Evolutionary conservation across 1,140 invertebrate species (phyloP).

Genomic region (Hyposmocoma kahamanoa): DNA sequence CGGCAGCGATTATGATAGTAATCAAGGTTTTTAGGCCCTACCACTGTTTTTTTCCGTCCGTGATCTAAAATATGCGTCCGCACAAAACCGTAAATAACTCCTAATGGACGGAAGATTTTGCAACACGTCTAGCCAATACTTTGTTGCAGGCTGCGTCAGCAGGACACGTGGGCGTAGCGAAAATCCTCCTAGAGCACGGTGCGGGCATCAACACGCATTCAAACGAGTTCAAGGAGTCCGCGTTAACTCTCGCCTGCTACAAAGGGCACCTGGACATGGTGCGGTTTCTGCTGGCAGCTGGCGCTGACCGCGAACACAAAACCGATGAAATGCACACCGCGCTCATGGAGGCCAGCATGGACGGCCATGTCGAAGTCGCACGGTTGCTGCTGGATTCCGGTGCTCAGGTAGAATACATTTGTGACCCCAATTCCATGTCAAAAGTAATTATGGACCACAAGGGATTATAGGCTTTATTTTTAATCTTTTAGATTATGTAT

Average conservation of each 20-base stretch:
- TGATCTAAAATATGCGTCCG: too few species aligned
- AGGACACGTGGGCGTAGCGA: constrained; percentile 95
- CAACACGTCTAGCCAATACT: too few species aligned
- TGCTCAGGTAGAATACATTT: too few species aligned
- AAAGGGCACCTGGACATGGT: constrained; percentile 99
- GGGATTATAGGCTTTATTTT: too few species aligned
- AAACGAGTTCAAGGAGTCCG: constrained; percentile 98
- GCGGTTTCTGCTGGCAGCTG: constrained; percentile 93
- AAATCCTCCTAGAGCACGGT: constrained; percentile 92
- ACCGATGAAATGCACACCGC: constrained; percentile 99
- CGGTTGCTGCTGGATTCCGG: constrained; percentile 95
- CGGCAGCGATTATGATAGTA: too few species aligned
- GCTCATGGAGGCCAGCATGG: constrained; percentile 99
- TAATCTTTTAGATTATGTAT: too few species aligned
- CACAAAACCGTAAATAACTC: too few species aligned
- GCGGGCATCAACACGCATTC: constrained; percentile 99
- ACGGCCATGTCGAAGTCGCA: constrained; percentile 98
- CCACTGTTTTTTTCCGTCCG: too few species aligned
- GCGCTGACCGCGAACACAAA: constrained; percentile 97
- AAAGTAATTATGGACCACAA: too few species aligned
- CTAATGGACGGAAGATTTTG: too few species aligned
- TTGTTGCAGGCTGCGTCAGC: constrained; percentile 87
- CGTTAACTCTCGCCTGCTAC: constrained; percentile 96
- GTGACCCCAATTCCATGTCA: too few species aligned
- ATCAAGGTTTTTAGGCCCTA: too few species aligned